Percentiles rank a stretch among this genome's conserved stretches.
Conservation (phyloP, 2,797 vertebrate genomes). For the Sarcoramphus papa region DNA sequence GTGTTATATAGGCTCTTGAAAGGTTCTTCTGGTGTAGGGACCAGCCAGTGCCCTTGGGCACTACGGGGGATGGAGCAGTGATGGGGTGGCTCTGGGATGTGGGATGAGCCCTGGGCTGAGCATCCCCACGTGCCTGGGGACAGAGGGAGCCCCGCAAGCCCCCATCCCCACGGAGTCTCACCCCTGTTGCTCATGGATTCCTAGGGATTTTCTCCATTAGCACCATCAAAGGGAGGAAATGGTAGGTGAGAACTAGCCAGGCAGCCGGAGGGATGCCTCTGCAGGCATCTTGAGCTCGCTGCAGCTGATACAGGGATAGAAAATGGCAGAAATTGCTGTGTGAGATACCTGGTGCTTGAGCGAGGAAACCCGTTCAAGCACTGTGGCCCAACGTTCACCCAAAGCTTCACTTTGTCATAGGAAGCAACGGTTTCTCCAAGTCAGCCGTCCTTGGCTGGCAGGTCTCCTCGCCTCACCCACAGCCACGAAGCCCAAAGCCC, state of each 20-base stretch:
- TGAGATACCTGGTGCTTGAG: not conserved
- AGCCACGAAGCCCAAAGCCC: not conserved
- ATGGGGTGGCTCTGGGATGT: not conserved
- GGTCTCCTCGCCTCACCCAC: not conserved
- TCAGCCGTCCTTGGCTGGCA: not conserved
- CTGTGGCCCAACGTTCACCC: not conserved
- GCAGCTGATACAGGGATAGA: not conserved
- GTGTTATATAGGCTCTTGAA: not conserved
- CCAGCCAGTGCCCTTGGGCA: no score
- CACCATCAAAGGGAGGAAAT: not conserved
- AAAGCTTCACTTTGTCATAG: not conserved
- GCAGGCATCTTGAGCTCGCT: not conserved
- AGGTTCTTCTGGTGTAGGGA: not conserved
- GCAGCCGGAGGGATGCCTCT: not conserved
- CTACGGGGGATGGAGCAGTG: accelerated
- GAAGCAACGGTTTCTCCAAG: not conserved
- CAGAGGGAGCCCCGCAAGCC: not conserved
- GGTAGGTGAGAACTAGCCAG: not conserved
- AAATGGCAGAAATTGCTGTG: not conserved
- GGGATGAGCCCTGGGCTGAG: not conserved
- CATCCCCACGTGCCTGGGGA: not conserved
- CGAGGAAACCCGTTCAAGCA: not conserved
- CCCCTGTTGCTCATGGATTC: not conserved
- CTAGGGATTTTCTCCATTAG: not conserved
- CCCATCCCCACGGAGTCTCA: accelerated